A percentile compares a stretch with the other conserved stretches of the same genome.
phyloP scores from a whole-genome alignment of 2,888 invertebrate species.

The Girardia tigrina region DNA sequence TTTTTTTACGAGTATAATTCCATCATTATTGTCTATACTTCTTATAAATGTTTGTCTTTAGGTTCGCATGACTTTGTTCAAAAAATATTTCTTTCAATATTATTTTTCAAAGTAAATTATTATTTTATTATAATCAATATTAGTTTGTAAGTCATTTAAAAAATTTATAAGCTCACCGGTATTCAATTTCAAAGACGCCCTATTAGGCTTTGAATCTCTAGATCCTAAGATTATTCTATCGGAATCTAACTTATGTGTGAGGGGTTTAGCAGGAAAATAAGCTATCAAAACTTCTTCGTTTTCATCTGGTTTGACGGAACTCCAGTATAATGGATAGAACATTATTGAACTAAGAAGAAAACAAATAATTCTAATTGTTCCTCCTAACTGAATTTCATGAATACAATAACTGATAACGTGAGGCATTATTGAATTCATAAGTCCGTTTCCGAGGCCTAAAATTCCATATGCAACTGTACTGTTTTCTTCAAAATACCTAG shows the following conservation, averaged over 20 bases:
- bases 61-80: no score
- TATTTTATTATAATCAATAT: no score
- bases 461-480: neutral
- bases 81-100: no score
- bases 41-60: no score
- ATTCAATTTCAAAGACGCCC: no score
- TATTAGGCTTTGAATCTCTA: no score
- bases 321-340: constrained; percentile 7
- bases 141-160: no score
- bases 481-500: constrained; percentile 1
- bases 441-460: constrained; percentile 4
- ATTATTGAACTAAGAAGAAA: constrained; percentile 6
- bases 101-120: no score
- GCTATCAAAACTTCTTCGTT: neutral
- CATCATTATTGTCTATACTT: no score
- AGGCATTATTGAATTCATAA: neutral
- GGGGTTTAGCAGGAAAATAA: neutral
- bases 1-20: no score
- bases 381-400: neutral
- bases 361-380: neutral
- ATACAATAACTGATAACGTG: neutral
- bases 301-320: neutral
- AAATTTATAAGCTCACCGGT: no score
- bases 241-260: neutral
- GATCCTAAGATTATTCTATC: no score